phyloP scores from a whole-genome alignment of 92 coral and sea anemone species.

The Ricordea florida region DNA sequence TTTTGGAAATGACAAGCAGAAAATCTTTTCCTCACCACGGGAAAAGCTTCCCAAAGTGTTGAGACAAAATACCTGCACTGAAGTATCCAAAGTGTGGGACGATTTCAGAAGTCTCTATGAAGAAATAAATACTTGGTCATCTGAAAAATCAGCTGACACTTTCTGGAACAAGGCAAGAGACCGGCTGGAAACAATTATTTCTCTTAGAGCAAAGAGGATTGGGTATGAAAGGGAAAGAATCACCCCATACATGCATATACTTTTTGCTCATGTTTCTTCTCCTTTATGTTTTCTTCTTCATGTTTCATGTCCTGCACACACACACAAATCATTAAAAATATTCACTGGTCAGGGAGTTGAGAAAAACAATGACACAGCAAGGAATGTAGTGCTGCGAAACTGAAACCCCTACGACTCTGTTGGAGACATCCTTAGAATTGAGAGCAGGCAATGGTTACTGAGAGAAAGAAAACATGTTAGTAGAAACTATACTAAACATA shows the following conservation, averaged over 20 bases:
- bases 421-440: conserved; percentile 11
- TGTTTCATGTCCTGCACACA: no score
- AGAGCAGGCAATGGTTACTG: conserved; percentile 17
- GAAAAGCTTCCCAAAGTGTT: background rate
- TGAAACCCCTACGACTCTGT: conserved; percentile 39
- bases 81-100: no score
- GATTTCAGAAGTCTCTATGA: conserved; percentile 31
- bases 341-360: conserved; percentile 65
- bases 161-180: conserved; percentile 21
- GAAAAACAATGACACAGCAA: conserved; percentile 47
- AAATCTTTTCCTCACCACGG: background rate
- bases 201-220: background rate
- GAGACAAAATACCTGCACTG: conserved; percentile 26
- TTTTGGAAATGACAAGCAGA: conserved; percentile 49
- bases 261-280: no score
- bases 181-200: conserved; percentile 9
- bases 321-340: conserved; percentile 15
- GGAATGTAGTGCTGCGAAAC: conserved; percentile 36
- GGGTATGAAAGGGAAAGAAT: conserved; percentile 28
- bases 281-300: no score
- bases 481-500: no score
- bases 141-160: background rate
- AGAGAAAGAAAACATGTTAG: conserved; percentile 5
- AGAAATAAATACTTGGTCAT: background rate
- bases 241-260: no score